These are phyloP conservation scores for Trypoxylon attenuatum DNA, from an alignment of 2,888 invertebrate species.

Conservation along the genomic window DNA sequence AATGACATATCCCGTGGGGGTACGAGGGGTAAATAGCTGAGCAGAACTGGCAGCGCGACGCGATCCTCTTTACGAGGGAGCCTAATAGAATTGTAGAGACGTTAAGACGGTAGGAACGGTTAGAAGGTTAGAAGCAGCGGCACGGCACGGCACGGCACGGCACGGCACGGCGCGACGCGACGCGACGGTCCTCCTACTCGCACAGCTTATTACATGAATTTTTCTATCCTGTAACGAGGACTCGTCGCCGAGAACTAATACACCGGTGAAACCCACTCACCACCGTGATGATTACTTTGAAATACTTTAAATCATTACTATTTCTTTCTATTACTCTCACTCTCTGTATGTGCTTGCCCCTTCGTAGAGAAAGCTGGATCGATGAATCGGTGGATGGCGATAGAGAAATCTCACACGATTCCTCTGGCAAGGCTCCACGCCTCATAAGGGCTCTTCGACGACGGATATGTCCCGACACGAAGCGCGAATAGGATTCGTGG, in stretches of 20 bases:
- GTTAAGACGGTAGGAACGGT: too few relatives aligned
- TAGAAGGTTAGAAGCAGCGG: too few relatives aligned
- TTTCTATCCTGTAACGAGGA: slow-evolving; percentile 31
- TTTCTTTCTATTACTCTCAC: too few relatives aligned
- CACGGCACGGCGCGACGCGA: neutral
- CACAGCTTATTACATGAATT: slow-evolving; percentile 46
- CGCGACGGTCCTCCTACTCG: slow-evolving; percentile 37
- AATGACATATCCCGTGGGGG: slow-evolving; percentile 32
- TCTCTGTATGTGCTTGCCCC: too few relatives aligned
- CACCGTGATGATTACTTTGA: too few relatives aligned
- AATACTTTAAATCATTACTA: too few relatives aligned
- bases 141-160: slow-evolving; percentile 45
- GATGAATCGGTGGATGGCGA: too few relatives aligned
- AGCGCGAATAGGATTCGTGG: slow-evolving; percentile 53
- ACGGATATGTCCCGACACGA: slow-evolving; percentile 43
- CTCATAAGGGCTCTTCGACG: slow-evolving; percentile 32
- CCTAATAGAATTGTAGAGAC: slow-evolving; percentile 62
- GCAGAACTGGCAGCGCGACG: slow-evolving; percentile 39
- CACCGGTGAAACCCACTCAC: too few relatives aligned
- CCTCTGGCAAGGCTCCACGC: slow-evolving; percentile 47
- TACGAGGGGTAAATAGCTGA: slow-evolving; percentile 36
- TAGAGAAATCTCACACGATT: too few relatives aligned
- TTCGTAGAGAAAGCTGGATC: too few relatives aligned
- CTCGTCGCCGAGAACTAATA: neutral
- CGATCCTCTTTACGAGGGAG: slow-evolving; percentile 49